Percentiles rank a stretch among this genome's conserved stretches.
Conservation (phyloP, 2,797 vertebrate genomes). For the Poeciliopsis presidionis region DNA sequence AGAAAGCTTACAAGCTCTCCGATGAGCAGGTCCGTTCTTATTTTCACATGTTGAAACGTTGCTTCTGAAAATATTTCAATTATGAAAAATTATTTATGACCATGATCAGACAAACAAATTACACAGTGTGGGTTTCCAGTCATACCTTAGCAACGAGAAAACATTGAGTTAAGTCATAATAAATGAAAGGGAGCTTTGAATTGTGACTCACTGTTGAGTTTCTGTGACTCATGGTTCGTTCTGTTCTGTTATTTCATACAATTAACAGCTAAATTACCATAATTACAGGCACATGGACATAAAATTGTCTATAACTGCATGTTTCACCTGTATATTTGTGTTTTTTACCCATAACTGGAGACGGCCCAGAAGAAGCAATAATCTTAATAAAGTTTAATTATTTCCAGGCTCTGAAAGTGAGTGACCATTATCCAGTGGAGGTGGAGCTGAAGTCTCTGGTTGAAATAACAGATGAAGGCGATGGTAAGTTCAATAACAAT, state of each 20-base stretch:
- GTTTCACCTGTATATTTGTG: neutral
- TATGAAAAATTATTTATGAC: neutral
- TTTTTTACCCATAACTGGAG: neutral
- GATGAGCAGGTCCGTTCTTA: slow-evolving; percentile 56
- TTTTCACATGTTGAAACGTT: no score
- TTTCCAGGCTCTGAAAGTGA: slow-evolving; percentile 72
- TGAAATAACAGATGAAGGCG: neutral
- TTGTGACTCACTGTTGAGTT: no score
- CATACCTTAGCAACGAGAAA: neutral
- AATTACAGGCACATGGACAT: neutral
- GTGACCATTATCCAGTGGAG: slow-evolving; percentile 82
- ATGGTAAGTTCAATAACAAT: neutral
- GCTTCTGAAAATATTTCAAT: neutral
- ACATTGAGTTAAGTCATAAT: neutral
- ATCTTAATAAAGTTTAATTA: neutral
- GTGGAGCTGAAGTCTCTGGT: slow-evolving; percentile 67
- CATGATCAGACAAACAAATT: neutral
- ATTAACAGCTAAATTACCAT: neutral
- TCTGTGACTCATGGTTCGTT: no score
- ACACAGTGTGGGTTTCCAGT: neutral
- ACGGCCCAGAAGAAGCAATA: neutral
- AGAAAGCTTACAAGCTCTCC: slow-evolving; percentile 59
- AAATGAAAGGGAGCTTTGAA: neutral
- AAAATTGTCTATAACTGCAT: neutral
- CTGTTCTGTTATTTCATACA: neutral